Conservation (phyloP, 2,113 vertebrate species). For the Nothoprocta pentlandii region DNA sequence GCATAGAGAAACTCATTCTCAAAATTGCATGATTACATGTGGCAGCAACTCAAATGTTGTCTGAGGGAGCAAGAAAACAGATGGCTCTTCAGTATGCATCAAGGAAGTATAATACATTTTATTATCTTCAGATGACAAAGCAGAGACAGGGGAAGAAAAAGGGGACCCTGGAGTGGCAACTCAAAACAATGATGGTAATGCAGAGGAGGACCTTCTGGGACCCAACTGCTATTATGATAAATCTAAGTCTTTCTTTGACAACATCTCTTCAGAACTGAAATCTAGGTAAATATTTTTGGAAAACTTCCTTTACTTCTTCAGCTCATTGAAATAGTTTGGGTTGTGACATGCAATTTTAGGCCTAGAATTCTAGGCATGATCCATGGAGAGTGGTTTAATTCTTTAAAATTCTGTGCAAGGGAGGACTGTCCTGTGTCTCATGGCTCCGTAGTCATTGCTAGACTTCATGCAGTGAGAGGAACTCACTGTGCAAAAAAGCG, state of each 20-base stretch:
- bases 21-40: conserved; percentile 19
- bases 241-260: conserved; percentile 97
- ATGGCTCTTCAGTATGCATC: conserved; percentile 33
- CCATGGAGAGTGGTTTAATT: neutral
- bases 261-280: conserved; percentile 93
- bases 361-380: neutral
- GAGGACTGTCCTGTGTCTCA: fast-evolving
- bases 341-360: neutral
- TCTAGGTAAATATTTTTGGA: conserved; percentile 80
- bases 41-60: conserved; percentile 11
- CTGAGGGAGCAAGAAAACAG: conserved; percentile 39
- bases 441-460: neutral
- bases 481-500: neutral
- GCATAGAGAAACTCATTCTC: neutral
- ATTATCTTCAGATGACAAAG: conserved; percentile 80
- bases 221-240: conserved; percentile 95
- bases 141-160: conserved; percentile 79
- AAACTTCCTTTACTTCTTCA: neutral
- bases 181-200: conserved; percentile 69
- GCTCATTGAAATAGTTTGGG: neutral
- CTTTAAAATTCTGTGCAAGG: neutral
- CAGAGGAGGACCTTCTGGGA: conserved; percentile 83
- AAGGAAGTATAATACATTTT: conserved; percentile 6
- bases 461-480: neutral
- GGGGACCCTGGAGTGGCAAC: conserved; percentile 81